Base-by-base conservation (phyloP, 2,888 invertebrate species). In the Pedicia rivosa region DNA sequence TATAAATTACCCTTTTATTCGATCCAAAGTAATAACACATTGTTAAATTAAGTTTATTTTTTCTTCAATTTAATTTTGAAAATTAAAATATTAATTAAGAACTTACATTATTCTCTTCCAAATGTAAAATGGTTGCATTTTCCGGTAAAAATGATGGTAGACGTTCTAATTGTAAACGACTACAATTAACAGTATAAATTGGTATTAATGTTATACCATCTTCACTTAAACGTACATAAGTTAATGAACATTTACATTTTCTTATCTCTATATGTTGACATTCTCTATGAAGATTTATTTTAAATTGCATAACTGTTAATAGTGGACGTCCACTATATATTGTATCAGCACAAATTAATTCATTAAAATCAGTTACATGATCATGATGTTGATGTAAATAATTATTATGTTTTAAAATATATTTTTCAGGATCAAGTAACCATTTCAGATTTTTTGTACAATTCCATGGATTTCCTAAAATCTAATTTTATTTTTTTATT, bases 131-230 rank as follows among this genome's bases (percentile, higher is more conserved):
- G 1, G 59, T 59, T 25, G 61, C 60, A 25, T 62, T 62, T 4
- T 47, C 47, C 1, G 61, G 61, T 24, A 62, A 43, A 47, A 50
- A 57, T 2, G 48, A 43, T 0, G 61, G 61, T 41, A 62, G 46
- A 5, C 45, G 51, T 3, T 50, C 41, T 17, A 62, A 56, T 32
- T 54, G 45, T 15, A 54, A 41, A 41, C 49, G 45, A 5, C 57
- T 57, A 34, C 61, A 62, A 43, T 62, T 61, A 3, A 62, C 54
- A 1, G 61, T 54, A 39, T 57, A 57, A 9, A 59, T 51, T 2
- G 61, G 62, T 30, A 50, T 53, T 35, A 57, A 48, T 0, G 52
- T 49, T 36, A 51, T 53, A 8, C 50, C 54, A 32, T 47, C 43
- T 27, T 47, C 46, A 32, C 40, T 44, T 17, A 44, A 43, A 34